A percentile compares a stretch with the other conserved stretches of the same genome.
phyloP scores from a whole-genome alignment of 2,797 vertebrate species.

The Alouatta caraya region DNA sequence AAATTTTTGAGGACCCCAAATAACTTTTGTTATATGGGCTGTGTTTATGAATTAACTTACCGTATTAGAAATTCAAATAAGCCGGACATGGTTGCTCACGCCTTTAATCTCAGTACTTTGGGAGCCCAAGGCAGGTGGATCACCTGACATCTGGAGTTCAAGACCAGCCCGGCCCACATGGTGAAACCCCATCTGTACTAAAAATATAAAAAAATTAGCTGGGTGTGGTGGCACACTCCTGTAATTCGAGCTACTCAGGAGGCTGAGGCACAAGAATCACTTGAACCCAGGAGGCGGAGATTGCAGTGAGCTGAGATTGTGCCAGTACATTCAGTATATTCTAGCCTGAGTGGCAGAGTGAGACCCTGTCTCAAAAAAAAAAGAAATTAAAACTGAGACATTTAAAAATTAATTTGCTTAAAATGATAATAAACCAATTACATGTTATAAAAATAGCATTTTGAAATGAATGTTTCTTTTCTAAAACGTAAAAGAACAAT shows the following conservation, averaged over 20 bases:
- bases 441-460: neutral
- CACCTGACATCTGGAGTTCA: neutral
- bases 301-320: no score
- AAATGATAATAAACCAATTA: neutral
- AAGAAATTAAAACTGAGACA: no score
- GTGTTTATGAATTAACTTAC: neutral
- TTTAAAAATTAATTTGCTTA: no score
- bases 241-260: no score
- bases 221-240: no score
- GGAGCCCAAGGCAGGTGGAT: rapidly evolving
- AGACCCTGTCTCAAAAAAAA: no score
- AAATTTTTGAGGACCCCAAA: neutral
- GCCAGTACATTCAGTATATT: no score
- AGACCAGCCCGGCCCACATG: neutral
- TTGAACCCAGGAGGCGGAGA: no score
- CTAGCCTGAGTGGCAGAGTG: no score
- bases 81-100: neutral
- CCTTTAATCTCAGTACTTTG: neutral
- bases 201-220: no score
- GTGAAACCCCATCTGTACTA: no score
- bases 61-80: neutral
- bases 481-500: neutral
- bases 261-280: no score
- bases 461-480: neutral
- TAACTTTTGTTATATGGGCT: neutral